Evolutionary conservation across 1,140 invertebrate genomes (phyloP), one percentile per base, ranked within the genome.

Genomic region (Cepaea nemoralis): DNA sequence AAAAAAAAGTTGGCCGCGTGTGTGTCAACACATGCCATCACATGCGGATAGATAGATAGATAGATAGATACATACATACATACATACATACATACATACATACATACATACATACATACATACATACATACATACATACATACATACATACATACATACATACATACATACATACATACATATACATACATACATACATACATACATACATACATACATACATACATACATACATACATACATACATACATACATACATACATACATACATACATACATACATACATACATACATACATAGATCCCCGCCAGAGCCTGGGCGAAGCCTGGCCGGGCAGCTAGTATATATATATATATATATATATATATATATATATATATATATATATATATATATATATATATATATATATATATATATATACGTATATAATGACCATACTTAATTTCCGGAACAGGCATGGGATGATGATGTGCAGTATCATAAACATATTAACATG

Each of bases 51-150:
- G n/a, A n/a, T n/a, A n/a, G n/a, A n/a, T n/a, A n/a, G n/a, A n/a
- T n/a, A 55, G 14, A 55, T 55, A 55, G 14, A 55, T 55, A 55
- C n/a, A n/a, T 55, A 55, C n/a, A 55, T 55, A 55, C n/a, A 55
- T 55, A 55, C n/a, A 55, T 55, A 55, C n/a, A 55, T 55, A 55
- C n/a, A 55, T 55, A 55, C n/a, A 55, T 55, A 55, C n/a, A 55
- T 55, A 55, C n/a, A 55, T 55, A 55, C n/a, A 55, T 55, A 55
- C n/a, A 55, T 55, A 55, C n/a, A 55, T 55, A 55, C n/a, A 55
- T 55, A 55, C n/a, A 55, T 55, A 55, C n/a, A 55, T 55, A 55
- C n/a, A 55, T 55, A 55, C n/a, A 55, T 55, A 55, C n/a, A 55
- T 55, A 55, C n/a, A 55, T 55, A 55, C n/a, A 55, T 55, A 55